Conservation (phyloP, 1,140 invertebrate genomes). For the Dufourea novaeangliae region DNA sequence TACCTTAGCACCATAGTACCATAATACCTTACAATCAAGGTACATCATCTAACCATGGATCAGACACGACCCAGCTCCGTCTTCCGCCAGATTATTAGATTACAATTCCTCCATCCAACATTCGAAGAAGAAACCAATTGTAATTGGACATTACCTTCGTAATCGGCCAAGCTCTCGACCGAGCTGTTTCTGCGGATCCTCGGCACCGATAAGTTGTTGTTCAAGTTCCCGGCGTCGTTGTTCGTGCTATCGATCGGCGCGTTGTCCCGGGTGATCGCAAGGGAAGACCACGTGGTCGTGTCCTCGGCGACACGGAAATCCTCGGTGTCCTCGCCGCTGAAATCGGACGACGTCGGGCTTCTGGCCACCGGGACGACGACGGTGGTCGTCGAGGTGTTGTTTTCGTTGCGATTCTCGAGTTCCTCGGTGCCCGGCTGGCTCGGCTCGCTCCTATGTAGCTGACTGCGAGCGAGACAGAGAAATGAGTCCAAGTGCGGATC, state of each 20-base stretch:
- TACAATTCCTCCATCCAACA: too few relatives aligned
- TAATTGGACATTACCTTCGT: slow-evolving; percentile 77
- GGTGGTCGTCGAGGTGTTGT: slow-evolving; percentile 42
- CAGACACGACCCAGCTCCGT: too few relatives aligned
- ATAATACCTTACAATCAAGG: too few relatives aligned
- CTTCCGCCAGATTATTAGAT: too few relatives aligned
- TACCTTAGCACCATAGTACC: too few relatives aligned
- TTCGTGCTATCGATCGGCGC: slow-evolving; percentile 58
- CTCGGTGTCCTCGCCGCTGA: slow-evolving; percentile 50
- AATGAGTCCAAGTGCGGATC: slow-evolving; percentile 62
- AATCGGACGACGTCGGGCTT: slow-evolving; percentile 22
- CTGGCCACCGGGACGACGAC: slow-evolving; percentile 1
- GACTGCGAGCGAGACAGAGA: slow-evolving; percentile 67
- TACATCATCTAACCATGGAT: too few relatives aligned
- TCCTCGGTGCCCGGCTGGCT: slow-evolving; percentile 61
- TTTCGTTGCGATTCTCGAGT: slow-evolving; percentile 70
- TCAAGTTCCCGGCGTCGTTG: slow-evolving; percentile 74
- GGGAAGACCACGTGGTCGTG: slow-evolving; percentile 76
- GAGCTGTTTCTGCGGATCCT: slow-evolving; percentile 74
- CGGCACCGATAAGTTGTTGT: slow-evolving; percentile 76
- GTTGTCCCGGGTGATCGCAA: slow-evolving; percentile 74
- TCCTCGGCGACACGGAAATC: slow-evolving; percentile 76
- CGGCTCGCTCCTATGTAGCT: slow-evolving; percentile 67
- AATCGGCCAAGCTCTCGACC: slow-evolving; percentile 78
- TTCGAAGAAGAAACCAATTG: too few relatives aligned